Base-by-base conservation (phyloP, 2,113 vertebrate genomes). In the Pheucticus melanocephalus region DNA sequence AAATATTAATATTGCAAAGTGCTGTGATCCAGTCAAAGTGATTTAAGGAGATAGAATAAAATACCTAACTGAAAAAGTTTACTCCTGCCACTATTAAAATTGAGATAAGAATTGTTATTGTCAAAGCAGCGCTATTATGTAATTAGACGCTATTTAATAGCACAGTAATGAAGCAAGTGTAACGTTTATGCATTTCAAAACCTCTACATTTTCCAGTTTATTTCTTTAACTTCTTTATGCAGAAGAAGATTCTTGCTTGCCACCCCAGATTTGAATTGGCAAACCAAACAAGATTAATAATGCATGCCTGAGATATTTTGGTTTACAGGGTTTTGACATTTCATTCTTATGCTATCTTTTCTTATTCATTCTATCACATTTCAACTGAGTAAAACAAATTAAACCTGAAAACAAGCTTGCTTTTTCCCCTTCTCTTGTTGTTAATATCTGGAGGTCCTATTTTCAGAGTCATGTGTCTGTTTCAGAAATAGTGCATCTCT, bases 1-100 rank as follows among this genome's bases (percentile, higher is more conserved):
- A 82, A 59, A 11, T 69, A 79, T 88, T 60, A 72, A 77, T 92
- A 66, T 83, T 96, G 16, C 39, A 63, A 93, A 96, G 64, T 81
- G 8, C 33, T 92, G 42, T 79, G 68, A 89, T 84, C 28, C 35
- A 56, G 24, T 94, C 30, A 51, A 60, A 68, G 25, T 89, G 72
- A 96, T 88, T 90, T 92, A 92, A 90, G 51, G 40, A 82, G 37
- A 44, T 8, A 66, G 9, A 53, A 39, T 57, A 42, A 40, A 60
- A 86, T 70, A 33, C 28, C 11, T 2, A 19, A 77, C 24, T 50
- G 27, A 59, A 9, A 14, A 27, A 23, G 8, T 79, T 92, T 88
- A 51, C 39, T 88, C 86, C 75, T 91, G 20, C n/a, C n/a, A 56
- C 21, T 59, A 59, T 94, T 54, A 77, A 23, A 78, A 91, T 44